Percentiles rank a stretch among this genome's conserved stretches.
phyloP scores from a whole-genome alignment of 1,140 invertebrate genomes.

The Agrilus planipennis region DNA sequence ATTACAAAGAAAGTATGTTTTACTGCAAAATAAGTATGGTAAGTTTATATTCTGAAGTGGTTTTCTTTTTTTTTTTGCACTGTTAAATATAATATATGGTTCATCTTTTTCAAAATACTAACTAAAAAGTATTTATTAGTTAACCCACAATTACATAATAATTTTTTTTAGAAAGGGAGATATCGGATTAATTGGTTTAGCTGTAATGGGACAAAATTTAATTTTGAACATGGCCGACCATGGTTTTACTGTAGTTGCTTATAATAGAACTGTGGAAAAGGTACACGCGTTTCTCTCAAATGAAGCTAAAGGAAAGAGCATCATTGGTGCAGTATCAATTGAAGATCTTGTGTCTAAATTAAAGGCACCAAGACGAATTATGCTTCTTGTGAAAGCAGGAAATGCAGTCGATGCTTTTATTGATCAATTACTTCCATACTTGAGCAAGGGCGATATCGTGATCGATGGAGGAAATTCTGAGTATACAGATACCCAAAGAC shows the following conservation, averaged over 20 bases:
- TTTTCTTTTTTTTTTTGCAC: too few species aligned
- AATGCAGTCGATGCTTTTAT: conserved; percentile 94
- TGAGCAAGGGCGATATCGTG: conserved; percentile 90
- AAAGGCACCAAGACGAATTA: conserved; percentile 85
- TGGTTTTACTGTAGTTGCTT: conserved; percentile 96
- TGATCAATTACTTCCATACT: conserved; percentile 70
- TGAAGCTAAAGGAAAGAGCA: conserved; percentile 83
- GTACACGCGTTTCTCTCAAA: conserved; percentile 62
- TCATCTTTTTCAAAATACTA: too few species aligned
- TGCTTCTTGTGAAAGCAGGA: conserved; percentile 97
- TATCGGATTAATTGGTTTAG: conserved; percentile 82
- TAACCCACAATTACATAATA: too few species aligned
- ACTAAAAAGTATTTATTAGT: too few species aligned
- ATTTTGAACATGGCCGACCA: conserved; percentile 99
- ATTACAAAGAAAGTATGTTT: too few species aligned
- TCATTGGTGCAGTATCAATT: conserved; percentile 88
- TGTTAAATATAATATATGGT: too few species aligned
- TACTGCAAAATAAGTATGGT: too few species aligned
- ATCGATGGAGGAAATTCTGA: conserved; percentile 99
- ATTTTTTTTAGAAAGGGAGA: conserved; percentile 54
- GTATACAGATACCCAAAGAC: conserved; percentile 83
- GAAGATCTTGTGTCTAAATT: conserved; percentile 88
- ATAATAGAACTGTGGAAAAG: conserved; percentile 93
- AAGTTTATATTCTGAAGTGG: too few species aligned
- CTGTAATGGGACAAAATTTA: conserved; percentile 99